Base-by-base conservation (phyloP, 1,140 invertebrate genomes). In the Drosophila sp. region DNA sequence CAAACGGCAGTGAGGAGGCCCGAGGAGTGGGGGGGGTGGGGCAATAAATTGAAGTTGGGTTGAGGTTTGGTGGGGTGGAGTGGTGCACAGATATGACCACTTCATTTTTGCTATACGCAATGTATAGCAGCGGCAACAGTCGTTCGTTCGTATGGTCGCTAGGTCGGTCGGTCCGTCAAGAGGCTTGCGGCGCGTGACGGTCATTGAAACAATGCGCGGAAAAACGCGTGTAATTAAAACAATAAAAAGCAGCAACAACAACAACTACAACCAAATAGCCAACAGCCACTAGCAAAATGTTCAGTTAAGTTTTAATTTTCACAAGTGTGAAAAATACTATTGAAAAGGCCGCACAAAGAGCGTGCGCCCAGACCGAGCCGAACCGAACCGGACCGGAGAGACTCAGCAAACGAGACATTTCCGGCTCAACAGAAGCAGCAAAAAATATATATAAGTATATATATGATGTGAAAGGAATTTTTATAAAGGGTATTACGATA, bases 181-280 rank as follows among this genome's bases (percentile, higher is more conserved):
- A 69, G 72, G 72, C 71, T 79, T 79, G 82, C 76, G 79, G 79
- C 82, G 79, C 81, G 75, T 85, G 82, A 86, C 82, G 82, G 82
- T 79, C 83, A 86, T 87, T 87, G 79, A 86, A 86, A 86, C 79
- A 89, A 86, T 86, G 79, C 72, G 79, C 79, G 70, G 85, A 86
- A 87, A 86, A 87, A 87, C 84, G 83, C 83, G 76, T 86, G 83
- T 77, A 86, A 86, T 86, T 87, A 86, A 87, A 86, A 89, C 83
- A 86, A 87, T 87, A 86, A 86, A 82, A 89, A 58, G 66, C 71
- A 69, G 30, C 82, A 80, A 64, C 70, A 70, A 73, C 44, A 60
- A 60, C 64, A 76, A 62, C 50, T 55, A 38, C 27, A 75, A n/a
- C 27, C 70, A 40, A 60, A 3, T 41, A 62, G 32, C 62, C 50